Conservation (phyloP, 2,113 vertebrate species). For the Thymallus thymallus region DNA sequence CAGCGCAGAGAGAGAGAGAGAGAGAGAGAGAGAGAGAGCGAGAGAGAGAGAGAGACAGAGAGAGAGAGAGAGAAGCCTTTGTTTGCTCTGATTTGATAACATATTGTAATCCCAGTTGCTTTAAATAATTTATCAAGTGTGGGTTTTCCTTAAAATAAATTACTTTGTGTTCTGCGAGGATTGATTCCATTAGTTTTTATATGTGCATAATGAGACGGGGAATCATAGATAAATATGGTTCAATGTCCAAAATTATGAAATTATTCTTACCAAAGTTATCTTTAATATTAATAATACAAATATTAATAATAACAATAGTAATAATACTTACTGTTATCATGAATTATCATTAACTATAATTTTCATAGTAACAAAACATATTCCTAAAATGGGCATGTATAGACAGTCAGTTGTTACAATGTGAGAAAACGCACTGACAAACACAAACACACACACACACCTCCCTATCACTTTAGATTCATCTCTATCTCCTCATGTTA, state of each 20-base stretch:
- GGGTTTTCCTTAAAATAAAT: constrained; percentile 64
- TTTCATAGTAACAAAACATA: constrained; percentile 6
- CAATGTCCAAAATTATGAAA: constrained; percentile 17
- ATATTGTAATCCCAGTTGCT: constrained; percentile 55
- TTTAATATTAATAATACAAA: background rate
- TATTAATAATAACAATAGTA: no score
- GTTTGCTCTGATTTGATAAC: constrained; percentile 35
- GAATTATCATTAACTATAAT: no score
- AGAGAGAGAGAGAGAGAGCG: background rate
- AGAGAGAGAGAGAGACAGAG: constrained; percentile 2
- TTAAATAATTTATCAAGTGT: constrained; percentile 71
- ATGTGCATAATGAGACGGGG: constrained; percentile 47
- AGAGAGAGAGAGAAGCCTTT: constrained; percentile 15
- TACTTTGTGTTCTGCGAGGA: constrained; percentile 33
- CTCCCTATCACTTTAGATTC: background rate
- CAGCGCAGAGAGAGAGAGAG: constrained; percentile 19
- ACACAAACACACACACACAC: constrained; percentile 6
- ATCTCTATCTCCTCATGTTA: constrained; percentile 21
- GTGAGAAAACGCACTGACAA: background rate
- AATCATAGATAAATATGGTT: constrained; percentile 1
- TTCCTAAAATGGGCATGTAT: background rate
- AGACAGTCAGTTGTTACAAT: background rate
- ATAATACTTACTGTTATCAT: no score
- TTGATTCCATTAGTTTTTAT: constrained; percentile 26
- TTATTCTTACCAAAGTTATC: background rate